A percentile compares a stretch with the other conserved stretches of the same genome.
Evolutionary conservation across 92 coral and sea anemone genomes (phyloP).

Genomic region (Epizoanthus stellaris): DNA sequence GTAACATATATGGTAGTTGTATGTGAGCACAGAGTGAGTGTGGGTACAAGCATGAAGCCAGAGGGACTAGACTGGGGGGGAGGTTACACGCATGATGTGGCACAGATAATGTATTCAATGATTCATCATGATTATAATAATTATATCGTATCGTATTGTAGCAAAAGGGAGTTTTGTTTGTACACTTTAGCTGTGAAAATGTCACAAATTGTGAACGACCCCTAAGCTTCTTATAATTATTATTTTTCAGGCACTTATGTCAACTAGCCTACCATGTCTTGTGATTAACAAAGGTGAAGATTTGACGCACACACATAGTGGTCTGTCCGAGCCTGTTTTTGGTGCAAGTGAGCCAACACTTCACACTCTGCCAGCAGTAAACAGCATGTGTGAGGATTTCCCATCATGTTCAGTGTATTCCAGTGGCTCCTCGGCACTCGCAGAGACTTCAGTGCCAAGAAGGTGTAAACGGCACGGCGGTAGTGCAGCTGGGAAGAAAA

Average conservation of each 20-base stretch:
- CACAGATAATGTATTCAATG: too few relatives aligned
- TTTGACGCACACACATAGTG: background rate
- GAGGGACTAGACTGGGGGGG: too few relatives aligned
- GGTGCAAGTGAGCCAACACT: background rate
- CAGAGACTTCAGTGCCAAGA: background rate
- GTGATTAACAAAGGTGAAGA: slow-evolving; percentile 1
- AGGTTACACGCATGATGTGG: too few relatives aligned
- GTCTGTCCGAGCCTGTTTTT: slow-evolving; percentile 10
- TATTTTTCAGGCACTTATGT: slow-evolving; percentile 8
- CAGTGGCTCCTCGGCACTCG: slow-evolving; percentile 14
- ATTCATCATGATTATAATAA: too few relatives aligned
- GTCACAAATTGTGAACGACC: too few relatives aligned
- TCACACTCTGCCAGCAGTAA: background rate
- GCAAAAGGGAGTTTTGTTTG: too few relatives aligned
- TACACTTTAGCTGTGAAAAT: too few relatives aligned
- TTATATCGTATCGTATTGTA: too few relatives aligned
- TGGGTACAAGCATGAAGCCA: too few relatives aligned
- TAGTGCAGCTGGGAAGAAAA: background rate
- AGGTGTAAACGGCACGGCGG: background rate
- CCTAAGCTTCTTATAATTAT: too few relatives aligned
- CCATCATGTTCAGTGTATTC: slow-evolving; percentile 5
- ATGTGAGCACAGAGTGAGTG: too few relatives aligned
- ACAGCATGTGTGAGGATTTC: background rate
- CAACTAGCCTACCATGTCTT: slow-evolving; percentile 36
- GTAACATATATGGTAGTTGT: too few relatives aligned